Evolutionary conservation across 1,140 invertebrate genomes (phyloP), one percentile per base, ranked within the genome.

Genomic region (Nebria ingens): DNA sequence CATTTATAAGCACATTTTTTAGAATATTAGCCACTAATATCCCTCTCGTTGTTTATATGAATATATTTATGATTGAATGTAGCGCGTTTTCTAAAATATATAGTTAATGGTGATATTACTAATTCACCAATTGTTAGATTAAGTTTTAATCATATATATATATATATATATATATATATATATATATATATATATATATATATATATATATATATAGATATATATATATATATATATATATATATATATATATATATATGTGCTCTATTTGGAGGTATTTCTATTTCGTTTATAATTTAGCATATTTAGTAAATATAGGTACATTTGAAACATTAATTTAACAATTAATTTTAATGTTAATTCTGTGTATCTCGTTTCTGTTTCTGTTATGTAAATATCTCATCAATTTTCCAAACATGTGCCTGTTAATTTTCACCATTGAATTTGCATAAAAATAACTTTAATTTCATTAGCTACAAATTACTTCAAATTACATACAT

Each of bases 391-490:
- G 40, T 17, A 45, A 9, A 45, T 45, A 45, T 45, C 17, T 4
- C 40, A 45, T 45, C 40, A 45, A 17, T 45, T 45, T 45, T 45
- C 9, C 3, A 12, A 45, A 45, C 40, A 45, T 45, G 17, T 6
- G 6, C 40, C 4, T 45, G 40, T 45, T 45, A 45, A 45, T 11
- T 45, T 45, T 17, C 40, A 4, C 40, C 40, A 45, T 17, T 12
- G 17, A 45, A 45, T 45, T 45, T 45, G 15, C 40, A 45, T 45
- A 45, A 45, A 45, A 45, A 45, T 17, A n/a, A n/a, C n/a, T n/a
- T n/a, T n/a, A n/a, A n/a, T n/a, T n/a, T n/a, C n/a, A n/a, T n/a
- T n/a, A n/a, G n/a, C n/a, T n/a, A n/a, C n/a, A n/a, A n/a, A n/a
- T n/a, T n/a, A n/a, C n/a, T n/a, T n/a, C n/a, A n/a, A n/a, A n/a